These are phyloP conservation scores for Nomada flava DNA, from an alignment of 2,888 invertebrate species.

Conservation along the genomic window DNA sequence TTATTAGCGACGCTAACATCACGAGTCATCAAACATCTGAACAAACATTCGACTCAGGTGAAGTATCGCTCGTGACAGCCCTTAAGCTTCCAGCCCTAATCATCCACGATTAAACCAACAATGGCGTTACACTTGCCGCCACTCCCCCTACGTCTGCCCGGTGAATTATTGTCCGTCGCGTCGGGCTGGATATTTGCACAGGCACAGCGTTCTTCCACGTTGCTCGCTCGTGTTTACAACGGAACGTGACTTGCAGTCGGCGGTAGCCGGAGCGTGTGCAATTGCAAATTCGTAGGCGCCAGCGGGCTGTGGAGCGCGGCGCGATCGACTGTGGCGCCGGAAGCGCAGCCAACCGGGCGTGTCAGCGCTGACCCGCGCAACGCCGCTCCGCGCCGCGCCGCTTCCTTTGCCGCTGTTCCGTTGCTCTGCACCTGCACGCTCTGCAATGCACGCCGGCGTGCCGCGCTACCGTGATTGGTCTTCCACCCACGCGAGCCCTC, in stretches of 20 bases:
- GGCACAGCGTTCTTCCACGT: background rate
- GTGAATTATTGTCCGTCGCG: no score
- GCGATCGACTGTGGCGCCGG: slow-evolving; percentile 77
- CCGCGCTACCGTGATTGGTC: slow-evolving; percentile 72
- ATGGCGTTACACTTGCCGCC: no score
- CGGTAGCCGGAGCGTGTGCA: slow-evolving; percentile 17
- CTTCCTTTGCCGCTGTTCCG: slow-evolving; percentile 76
- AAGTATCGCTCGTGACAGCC: no score
- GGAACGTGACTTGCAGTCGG: slow-evolving; percentile 23
- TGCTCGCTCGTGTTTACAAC: slow-evolving; percentile 4
- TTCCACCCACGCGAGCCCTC: slow-evolving; percentile 71
- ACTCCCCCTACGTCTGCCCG: no score
- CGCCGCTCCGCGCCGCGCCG: slow-evolving; percentile 75
- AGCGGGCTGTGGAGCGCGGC: slow-evolving; percentile 34
- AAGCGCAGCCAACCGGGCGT: slow-evolving; percentile 80
- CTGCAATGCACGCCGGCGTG: slow-evolving; percentile 65
- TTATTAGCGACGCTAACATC: no score
- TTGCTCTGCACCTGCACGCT: slow-evolving; percentile 75
- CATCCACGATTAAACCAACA: no score
- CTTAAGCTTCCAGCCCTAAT: no score
- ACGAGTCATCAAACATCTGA: no score
- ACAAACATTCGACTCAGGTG: no score
- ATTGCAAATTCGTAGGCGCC: slow-evolving; percentile 55
- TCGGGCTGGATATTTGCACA: background rate
- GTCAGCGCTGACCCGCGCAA: slow-evolving; percentile 82